Evolutionary conservation across 2,888 invertebrate genomes (phyloP).

Genomic region (Cenopis cana): DNA sequence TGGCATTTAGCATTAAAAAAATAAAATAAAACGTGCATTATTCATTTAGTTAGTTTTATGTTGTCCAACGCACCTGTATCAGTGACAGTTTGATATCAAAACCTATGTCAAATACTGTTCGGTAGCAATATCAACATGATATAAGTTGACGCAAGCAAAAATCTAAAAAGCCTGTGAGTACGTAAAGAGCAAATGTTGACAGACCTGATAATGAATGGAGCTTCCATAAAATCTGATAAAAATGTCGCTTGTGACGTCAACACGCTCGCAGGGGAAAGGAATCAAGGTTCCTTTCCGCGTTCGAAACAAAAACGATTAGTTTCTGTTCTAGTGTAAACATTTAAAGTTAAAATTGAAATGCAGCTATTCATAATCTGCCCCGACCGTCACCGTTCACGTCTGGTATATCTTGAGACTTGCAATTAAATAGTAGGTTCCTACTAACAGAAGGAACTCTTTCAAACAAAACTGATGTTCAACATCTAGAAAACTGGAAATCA

Average conservation of each 20-base stretch:
- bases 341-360: background rate
- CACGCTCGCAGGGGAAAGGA: constrained; percentile 19
- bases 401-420: background rate
- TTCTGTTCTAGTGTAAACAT: constrained; percentile 4
- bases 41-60: background rate
- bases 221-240: constrained; percentile 43
- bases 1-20: no score
- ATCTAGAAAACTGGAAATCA: no score
- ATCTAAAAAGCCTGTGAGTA: constrained; percentile 34
- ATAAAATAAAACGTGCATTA: background rate
- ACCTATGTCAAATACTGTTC: background rate
- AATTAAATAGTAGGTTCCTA: no score
- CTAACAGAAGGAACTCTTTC: no score
- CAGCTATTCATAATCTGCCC: background rate
- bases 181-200: constrained; percentile 42
- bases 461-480: no score
- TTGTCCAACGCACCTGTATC: background rate
- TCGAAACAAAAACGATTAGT: constrained; percentile 1
- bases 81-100: background rate
- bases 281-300: constrained; percentile 14
- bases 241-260: constrained; percentile 39
- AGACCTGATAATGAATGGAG: constrained; percentile 42
- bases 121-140: constrained; percentile 14
- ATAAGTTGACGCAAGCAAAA: constrained; percentile 31
- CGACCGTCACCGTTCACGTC: background rate